Evolutionary conservation across 2,888 invertebrate genomes (phyloP), one percentile per base, ranked within the genome.

Genomic region (Pimpla rufipes): DNA sequence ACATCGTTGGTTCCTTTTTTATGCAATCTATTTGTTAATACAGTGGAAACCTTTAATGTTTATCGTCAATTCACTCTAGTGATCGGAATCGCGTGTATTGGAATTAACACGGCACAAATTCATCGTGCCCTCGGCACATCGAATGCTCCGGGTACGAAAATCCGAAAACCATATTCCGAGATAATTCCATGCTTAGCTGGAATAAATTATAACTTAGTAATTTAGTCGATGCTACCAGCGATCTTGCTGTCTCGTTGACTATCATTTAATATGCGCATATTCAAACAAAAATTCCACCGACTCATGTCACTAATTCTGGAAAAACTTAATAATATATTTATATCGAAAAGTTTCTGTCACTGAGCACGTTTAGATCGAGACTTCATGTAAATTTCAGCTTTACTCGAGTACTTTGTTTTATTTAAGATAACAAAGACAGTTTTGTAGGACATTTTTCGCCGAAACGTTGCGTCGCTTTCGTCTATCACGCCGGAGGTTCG

Each of bases 31-130:
- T 29, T 29, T 29, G 5, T 3, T 29, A 29, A 3, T 29, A 29
- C 3, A 29, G 29, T 29, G 3, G 29, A 29, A 29, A 5, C 29
- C 29, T 29, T 29, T 5, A 29, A 29, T 29, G 29, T 29, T 29
- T 29, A 29, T 29, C 29, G 2, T 29, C 3, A 29, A 29, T 29
- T 29, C 57, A 57, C 11, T 23, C 6, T 57, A 29, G 13, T n/a
- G n/a, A n/a, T 57, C 35, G 29, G 29, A 4, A 29, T 57, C 57
- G 29, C 23, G 57, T 23, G 29, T 57, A 57, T 29, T 4, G 11
- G 57, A n/a, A 57, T 57, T 57, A 57, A n/a, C 29, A 29, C 57
- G 29, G 57, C 35, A n/a, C 8, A 57, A 29, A n/a, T 57, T 29
- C 6, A 1, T 5, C 13, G n/a, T n/a, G 6, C n/a, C 1, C 29